phyloP scores from a whole-genome alignment of 2,797 vertebrate species.

The Lepilemur ruficaudatus region DNA sequence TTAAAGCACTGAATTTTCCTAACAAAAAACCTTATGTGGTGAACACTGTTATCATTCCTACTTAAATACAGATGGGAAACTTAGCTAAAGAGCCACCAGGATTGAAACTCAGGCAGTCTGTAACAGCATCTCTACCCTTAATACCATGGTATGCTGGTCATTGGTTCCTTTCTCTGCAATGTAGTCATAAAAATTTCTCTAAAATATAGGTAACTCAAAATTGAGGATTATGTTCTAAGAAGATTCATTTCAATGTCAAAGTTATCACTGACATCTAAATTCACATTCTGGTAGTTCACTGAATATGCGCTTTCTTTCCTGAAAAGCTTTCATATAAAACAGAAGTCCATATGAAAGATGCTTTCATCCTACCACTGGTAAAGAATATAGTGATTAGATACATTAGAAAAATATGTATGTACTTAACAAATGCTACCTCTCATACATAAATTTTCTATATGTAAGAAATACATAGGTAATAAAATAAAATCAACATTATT shows the following conservation, averaged over 20 bases:
- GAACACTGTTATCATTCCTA: neutral
- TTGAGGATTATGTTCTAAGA: neutral
- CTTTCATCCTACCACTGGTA: neutral
- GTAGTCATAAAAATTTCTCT: neutral
- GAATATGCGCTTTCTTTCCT: neutral
- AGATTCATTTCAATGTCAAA: neutral
- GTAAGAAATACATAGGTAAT: neutral
- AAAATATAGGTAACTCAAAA: neutral
- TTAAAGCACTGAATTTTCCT: neutral
- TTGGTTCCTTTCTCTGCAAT: neutral
- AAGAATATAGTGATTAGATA: neutral
- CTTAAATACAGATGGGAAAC: neutral
- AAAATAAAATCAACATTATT: conserved; percentile 12
- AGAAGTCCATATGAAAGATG: neutral
- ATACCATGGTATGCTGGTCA: accelerated
- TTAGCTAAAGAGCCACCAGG: neutral
- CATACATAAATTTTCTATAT: neutral
- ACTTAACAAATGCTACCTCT: neutral
- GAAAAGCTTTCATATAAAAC: conserved; percentile 7
- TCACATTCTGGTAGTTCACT: neutral
- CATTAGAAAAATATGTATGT: neutral
- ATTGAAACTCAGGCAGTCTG: neutral
- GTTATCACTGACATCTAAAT: neutral
- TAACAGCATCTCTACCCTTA: neutral
- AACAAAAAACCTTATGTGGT: neutral